Conservation (phyloP, 1,140 invertebrate species). For the Chelonus insularis region DNA sequence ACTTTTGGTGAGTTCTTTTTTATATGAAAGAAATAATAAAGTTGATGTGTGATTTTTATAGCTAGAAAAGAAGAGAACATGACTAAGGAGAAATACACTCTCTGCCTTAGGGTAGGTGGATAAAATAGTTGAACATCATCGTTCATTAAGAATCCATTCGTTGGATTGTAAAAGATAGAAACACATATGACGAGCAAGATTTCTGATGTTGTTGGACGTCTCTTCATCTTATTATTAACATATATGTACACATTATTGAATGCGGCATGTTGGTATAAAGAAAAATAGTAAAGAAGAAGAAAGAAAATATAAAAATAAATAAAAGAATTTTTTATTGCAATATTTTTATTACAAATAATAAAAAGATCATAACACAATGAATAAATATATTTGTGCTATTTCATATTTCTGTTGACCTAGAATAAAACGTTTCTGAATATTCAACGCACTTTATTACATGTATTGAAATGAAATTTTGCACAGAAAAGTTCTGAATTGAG, state of each 20-base stretch:
- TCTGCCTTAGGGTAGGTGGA: not conserved
- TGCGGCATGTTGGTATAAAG: too few relatives aligned
- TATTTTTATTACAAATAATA: too few relatives aligned
- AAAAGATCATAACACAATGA: too few relatives aligned
- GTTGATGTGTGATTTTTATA: slow-evolving; percentile 5
- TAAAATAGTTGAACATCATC: slow-evolving; percentile 30
- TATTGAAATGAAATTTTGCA: too few relatives aligned
- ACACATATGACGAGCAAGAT: slow-evolving; percentile 28
- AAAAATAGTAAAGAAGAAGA: too few relatives aligned
- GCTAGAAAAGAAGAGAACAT: not conserved
- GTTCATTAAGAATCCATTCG: slow-evolving; percentile 36
- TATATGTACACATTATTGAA: not conserved
- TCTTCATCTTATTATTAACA: not conserved
- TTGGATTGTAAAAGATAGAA: slow-evolving; percentile 13
- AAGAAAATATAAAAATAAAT: too few relatives aligned
- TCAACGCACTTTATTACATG: too few relatives aligned
- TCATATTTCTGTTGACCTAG: too few relatives aligned
- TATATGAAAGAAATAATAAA: not conserved
- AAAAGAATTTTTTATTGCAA: too few relatives aligned
- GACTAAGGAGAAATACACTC: slow-evolving; percentile 12
- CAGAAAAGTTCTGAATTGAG: too few relatives aligned
- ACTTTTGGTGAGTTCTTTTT: not conserved
- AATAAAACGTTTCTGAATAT: too few relatives aligned
- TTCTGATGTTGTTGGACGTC: slow-evolving; percentile 19
- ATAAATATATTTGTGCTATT: too few relatives aligned